phyloP scores from a whole-genome alignment of 2,888 invertebrate genomes.

The Merodon equestris region DNA sequence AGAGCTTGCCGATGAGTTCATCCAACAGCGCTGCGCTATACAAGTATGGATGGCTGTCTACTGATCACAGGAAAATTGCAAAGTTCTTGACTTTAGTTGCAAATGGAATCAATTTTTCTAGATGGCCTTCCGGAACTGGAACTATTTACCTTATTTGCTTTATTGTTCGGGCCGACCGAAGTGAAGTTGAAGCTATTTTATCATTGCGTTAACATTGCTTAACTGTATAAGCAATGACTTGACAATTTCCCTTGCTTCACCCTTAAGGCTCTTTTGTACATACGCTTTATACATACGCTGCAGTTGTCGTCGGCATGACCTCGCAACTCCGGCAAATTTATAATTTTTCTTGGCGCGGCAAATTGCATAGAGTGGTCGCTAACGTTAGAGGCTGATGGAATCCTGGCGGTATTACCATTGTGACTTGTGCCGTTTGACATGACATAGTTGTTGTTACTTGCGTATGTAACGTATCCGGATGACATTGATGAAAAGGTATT shows the following conservation, averaged over 20 bases:
- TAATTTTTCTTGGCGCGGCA: conserved; percentile 17
- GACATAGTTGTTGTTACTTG: neutral
- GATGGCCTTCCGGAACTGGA: conserved; percentile 32
- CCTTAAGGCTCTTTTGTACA: conserved; percentile 40
- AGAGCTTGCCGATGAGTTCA: conserved; percentile 33
- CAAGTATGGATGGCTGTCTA: conserved; percentile 54
- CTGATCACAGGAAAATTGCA: conserved; percentile 51
- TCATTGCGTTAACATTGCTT: conserved; percentile 30
- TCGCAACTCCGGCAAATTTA: conserved; percentile 48
- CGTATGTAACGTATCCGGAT: conserved; percentile 10
- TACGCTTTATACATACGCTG: conserved; percentile 32
- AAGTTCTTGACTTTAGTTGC: conserved; percentile 62
- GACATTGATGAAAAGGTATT: neutral
- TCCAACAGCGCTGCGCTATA: conserved; percentile 61
- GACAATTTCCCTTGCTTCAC: conserved; percentile 25
- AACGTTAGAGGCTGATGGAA: neutral
- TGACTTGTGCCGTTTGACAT: neutral
- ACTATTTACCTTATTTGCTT: conserved; percentile 43
- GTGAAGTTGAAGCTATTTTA: conserved; percentile 35
- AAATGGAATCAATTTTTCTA: conserved; percentile 44
- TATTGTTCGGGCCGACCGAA: conserved; percentile 57
- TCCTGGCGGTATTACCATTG: neutral
- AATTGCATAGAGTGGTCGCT: neutral
- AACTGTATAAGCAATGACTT: conserved; percentile 37
- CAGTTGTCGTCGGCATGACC: conserved; percentile 55